A percentile compares a stretch with the other conserved stretches of the same genome.
phyloP scores from a whole-genome alignment of 2,113 vertebrate species.

The Tupaia tana region DNA sequence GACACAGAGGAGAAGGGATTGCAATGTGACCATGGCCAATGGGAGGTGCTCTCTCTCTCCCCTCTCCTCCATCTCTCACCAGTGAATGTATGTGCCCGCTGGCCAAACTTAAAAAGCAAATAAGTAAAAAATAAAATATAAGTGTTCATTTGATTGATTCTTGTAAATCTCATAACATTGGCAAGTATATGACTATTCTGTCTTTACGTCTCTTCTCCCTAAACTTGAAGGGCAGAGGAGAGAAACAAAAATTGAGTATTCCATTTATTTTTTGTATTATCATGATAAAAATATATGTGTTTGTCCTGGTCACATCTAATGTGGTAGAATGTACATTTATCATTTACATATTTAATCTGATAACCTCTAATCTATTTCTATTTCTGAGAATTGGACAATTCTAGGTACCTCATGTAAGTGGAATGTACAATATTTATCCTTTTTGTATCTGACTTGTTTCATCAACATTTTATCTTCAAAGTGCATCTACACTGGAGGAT shows the following conservation, averaged over 20 bases:
- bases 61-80: too few relatives aligned
- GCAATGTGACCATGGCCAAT: too few relatives aligned
- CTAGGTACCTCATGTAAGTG: neutral
- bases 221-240: neutral
- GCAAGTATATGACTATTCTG: neutral
- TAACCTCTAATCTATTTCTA: neutral
- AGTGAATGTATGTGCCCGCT: too few relatives aligned
- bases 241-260: neutral
- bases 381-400: neutral
- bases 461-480: neutral
- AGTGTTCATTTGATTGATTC: neutral
- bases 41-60: too few relatives aligned
- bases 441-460: neutral
- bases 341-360: neutral
- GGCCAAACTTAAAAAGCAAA: too few relatives aligned
- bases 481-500: neutral
- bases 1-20: too few relatives aligned
- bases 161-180: constrained; percentile 1
- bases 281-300: neutral
- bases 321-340: neutral
- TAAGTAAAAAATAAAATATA: neutral
- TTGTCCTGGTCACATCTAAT: neutral
- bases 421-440: neutral
- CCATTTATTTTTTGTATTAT: neutral
- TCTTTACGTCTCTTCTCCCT: neutral